phyloP scores from a whole-genome alignment of 2,888 invertebrate species.

The Horisme vitalbata region DNA sequence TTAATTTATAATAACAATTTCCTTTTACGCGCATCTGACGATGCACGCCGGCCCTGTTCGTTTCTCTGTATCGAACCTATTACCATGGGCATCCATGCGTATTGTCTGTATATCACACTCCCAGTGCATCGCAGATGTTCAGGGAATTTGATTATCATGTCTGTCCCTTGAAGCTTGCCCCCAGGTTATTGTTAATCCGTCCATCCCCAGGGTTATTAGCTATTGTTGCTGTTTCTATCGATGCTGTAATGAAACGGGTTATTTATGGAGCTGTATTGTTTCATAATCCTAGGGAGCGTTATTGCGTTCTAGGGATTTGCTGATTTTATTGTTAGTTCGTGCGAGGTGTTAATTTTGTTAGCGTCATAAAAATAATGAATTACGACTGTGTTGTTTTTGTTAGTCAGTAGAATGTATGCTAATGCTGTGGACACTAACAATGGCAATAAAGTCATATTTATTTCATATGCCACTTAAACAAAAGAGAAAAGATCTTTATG shows the following conservation, averaged over 20 bases:
- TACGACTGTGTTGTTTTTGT: conserved; percentile 8
- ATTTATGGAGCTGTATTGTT: conserved; percentile 43
- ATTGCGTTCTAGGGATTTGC: conserved; percentile 27
- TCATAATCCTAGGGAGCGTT: conserved; percentile 27
- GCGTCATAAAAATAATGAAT: conserved; percentile 19
- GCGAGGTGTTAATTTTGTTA: conserved; percentile 20
- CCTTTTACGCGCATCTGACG: too few relatives aligned
- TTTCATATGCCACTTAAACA: neutral
- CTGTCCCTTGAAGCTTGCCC: conserved; percentile 48
- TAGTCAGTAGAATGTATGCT: too few relatives aligned
- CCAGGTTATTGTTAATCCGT: conserved; percentile 30
- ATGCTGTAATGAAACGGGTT: conserved; percentile 52
- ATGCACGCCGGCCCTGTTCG: conserved; percentile 9
- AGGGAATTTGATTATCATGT: conserved; percentile 65
- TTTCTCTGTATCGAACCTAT: conserved; percentile 54
- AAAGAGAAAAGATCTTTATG: too few relatives aligned
- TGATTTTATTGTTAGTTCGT: conserved; percentile 25
- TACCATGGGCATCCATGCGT: conserved; percentile 68
- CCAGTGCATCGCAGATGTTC: conserved; percentile 53
- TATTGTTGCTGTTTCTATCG: conserved; percentile 49
- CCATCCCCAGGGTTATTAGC: conserved; percentile 30
- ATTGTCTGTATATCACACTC: conserved; percentile 36
- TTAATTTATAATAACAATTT: too few relatives aligned
- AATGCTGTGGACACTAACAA: neutral
- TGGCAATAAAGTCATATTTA: neutral